These are phyloP conservation scores for Poeciliopsis retropinna DNA, from an alignment of 2,113 vertebrate genomes.

Conservation along the genomic window DNA sequence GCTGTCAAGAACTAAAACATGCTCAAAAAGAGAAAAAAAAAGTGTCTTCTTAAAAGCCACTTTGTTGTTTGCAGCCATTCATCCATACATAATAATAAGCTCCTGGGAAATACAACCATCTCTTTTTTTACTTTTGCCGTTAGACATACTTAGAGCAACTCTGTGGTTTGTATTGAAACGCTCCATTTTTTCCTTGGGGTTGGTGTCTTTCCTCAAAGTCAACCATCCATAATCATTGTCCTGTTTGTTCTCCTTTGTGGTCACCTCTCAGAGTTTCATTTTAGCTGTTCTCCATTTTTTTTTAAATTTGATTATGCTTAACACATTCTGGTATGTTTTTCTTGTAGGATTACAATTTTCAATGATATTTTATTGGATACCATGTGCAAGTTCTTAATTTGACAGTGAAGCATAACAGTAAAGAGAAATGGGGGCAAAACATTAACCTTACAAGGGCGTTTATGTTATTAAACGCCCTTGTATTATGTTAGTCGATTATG, in stretches of 20 bases:
- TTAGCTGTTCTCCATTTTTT: not conserved
- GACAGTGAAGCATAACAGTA: too few species aligned
- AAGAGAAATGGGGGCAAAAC: too few species aligned
- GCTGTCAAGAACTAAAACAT: not conserved
- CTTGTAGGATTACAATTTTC: not conserved
- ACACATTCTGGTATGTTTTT: not conserved
- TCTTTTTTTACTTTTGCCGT: conserved; percentile 28
- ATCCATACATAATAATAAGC: conserved; percentile 23
- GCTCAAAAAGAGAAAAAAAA: not conserved
- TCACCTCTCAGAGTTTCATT: conserved; percentile 10
- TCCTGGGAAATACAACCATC: conserved; percentile 26
- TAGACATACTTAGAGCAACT: conserved; percentile 24
- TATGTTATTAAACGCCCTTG: too few species aligned
- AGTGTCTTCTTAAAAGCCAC: conserved; percentile 30
- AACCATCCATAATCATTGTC: conserved; percentile 19
- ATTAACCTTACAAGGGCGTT: too few species aligned
- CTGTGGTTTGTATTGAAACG: conserved; percentile 26
- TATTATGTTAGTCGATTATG: too few species aligned
- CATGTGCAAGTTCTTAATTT: too few species aligned
- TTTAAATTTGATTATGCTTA: conserved; percentile 14
- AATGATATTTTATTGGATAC: not conserved
- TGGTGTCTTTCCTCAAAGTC: not conserved
- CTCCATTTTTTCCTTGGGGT: conserved; percentile 24
- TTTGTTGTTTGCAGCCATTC: conserved; percentile 31
- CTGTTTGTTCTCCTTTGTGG: conserved; percentile 30